Base-by-base conservation (phyloP, 2,888 invertebrate genomes). In the Megamerina dolium region DNA sequence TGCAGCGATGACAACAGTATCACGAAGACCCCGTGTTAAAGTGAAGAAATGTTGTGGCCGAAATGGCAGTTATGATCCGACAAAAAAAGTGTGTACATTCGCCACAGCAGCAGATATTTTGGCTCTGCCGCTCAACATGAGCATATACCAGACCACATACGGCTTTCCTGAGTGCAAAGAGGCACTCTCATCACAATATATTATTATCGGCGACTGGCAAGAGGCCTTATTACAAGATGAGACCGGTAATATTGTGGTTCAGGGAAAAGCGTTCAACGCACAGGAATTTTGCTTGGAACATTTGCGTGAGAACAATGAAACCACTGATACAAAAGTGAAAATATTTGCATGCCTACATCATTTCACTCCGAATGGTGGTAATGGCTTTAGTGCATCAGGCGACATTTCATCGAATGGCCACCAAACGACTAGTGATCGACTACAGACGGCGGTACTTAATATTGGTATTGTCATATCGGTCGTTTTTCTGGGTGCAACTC, bases 391-490 rank as follows among this genome's bases (percentile, higher is more conserved):
- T 9, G 41, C 33, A 5, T 13, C 44, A 49, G 19, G 13, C n/a
- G 36, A 42, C 12, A 42, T 52, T 48, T 23, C 23, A 23, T n/a
- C n/a, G n/a, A n/a, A n/a, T n/a, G n/a, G n/a, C n/a, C n/a, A n/a
- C n/a, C n/a, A n/a, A n/a, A n/a, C n/a, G n/a, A 41, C 63, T 43
- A 67, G 40, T 42, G 45, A 52, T 35, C 39, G 32, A 10, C 60
- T 81, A 36, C 74, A 85, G 39, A 83, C 85, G 70, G 79, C 80
- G 39, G 72, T 89, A 53, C 87, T 87, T 65, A 85, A 87, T 46
- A 79, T 82, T 44, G 85, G 85, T 47, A 75, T 89, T 64, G 81
- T 87, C 45, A 78, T 90, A 57, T 87, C 88, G 57, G 86, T 84
- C 3, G 78, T 85, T 49, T 90, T 90, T 74, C 74, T 90, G 67